A percentile compares a stretch with the other conserved stretches of the same genome.
Evolutionary conservation across 1,140 invertebrate species (phyloP).

Genomic region (Drosophila guanche): DNA sequence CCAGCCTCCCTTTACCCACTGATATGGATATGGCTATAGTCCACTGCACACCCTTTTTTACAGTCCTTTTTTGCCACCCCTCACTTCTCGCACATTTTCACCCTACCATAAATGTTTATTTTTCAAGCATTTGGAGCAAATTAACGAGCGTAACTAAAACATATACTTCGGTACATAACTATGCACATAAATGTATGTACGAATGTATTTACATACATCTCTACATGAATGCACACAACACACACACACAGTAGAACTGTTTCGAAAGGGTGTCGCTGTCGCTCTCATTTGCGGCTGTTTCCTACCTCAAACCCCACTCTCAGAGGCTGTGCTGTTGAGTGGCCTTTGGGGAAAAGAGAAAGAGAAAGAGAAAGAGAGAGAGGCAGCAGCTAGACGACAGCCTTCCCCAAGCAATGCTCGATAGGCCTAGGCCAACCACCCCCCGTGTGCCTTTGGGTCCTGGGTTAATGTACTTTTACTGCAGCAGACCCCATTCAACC

Average conservation of each 20-base stretch:
- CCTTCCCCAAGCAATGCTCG: constrained; percentile 51
- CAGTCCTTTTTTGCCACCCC: too few species aligned
- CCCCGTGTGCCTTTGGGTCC: constrained; percentile 9
- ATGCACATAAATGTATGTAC: constrained; percentile 7
- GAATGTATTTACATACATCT: constrained; percentile 1
- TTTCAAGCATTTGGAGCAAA: constrained; percentile 62
- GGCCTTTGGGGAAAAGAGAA: constrained; percentile 17
- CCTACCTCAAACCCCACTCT: not conserved
- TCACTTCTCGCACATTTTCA: too few species aligned
- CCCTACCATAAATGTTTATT: constrained; percentile 5
- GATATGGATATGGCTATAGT: too few species aligned
- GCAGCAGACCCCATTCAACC: constrained; percentile 41
- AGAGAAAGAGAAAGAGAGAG: not conserved
- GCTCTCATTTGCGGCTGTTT: constrained; percentile 38
- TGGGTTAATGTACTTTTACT: constrained; percentile 76
- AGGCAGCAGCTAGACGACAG: constrained; percentile 15
- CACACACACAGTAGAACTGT: constrained; percentile 35
- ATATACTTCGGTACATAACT: constrained; percentile 22
- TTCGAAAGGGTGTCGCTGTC: constrained; percentile 54
- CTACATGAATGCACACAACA: constrained; percentile 3
- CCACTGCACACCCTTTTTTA: too few species aligned
- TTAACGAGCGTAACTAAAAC: constrained; percentile 69
- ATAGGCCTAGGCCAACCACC: constrained; percentile 38
- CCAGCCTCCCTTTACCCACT: too few species aligned
- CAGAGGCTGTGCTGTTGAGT: constrained; percentile 22